Evolutionary conservation across 2,797 vertebrate species (phyloP), one percentile per base, ranked within the genome.

Genomic region (Cyclura pinguis): DNA sequence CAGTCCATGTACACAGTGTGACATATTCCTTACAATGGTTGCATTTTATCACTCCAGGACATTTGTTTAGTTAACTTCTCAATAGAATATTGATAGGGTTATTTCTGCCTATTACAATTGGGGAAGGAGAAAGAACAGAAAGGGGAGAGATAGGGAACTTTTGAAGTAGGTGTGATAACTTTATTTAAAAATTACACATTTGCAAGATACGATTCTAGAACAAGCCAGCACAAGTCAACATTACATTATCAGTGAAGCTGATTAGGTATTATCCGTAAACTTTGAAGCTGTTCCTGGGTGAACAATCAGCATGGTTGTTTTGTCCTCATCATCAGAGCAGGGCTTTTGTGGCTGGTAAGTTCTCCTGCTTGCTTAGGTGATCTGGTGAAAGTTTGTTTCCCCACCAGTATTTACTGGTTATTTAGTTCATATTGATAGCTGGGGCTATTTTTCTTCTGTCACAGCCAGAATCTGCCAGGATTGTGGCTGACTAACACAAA

Each of bases 161-260:
- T 97, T 98, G 97, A 98, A 96, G 96, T 97, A 93, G 85, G 89
- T 95, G 96, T 38, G 97, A 98, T 98, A 97, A 95, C 90, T 96
- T 91, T 98, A 96, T 98, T 98, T 98, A 93, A 96, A 97, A 97
- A 97, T 97, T 95, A 97, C 94, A 96, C 96, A 95, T 96, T 96
- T 95, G 91, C 91, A 91, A 96, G 97, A 98, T 98, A 98, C 97
- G 78, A 90, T 96, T 97, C 96, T 96, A 97, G 97, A 94, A 96
- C 90, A 96, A 96, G 96, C 97, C 96, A 95, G 93, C 91, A 96
- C 96, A 97, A 97, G 96, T 97, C 97, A 97, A 98, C 95, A 97
- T 88, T 95, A 91, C 92, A 84, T 96, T 96, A 94, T 96, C 97
- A 97, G 97, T 96, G 84, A 94, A 83, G 90, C 94, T 86, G 97